Evolutionary conservation across 2,797 vertebrate species (phyloP), one percentile per base, ranked within the genome.

Genomic region (Phrynocephalus vlangalii): DNA sequence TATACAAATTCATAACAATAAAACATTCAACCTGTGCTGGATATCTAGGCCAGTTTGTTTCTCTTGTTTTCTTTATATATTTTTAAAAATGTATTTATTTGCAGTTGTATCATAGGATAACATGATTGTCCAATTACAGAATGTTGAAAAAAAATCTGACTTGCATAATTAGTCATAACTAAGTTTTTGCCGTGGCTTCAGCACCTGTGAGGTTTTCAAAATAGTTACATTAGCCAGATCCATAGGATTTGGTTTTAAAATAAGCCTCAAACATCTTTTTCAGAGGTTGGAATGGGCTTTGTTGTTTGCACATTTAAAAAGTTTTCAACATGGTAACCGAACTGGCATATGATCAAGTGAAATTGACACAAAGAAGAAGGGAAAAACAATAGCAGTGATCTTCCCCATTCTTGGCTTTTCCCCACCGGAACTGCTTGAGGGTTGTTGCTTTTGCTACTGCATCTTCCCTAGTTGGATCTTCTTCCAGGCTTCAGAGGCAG

Each of bases 391-490:
- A 92, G 91, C 91, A 86, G 91, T 92, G 90, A 92, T 79, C 89
- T 90, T 91, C 86, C 92, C 48, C 26, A 44, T 92, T 90, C 90
- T 92, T 93, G 85, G 87, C 52, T 91, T 91, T 90, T 90, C 90
- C 92, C 93, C 92, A 18, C 77, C 87, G 92, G 78, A 60, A 6
- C 0, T 3, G 88, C 86, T 82, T 5, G 48, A 88, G 20, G 67
- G 70, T 86, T 92, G 83, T 79, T 44, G 38, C 38, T 44, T 87
- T 75, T 2, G 10, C 94, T 97, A 97, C 71, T 97, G 97, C 97
- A 99, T 98, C 96, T 99, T 99, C 63, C 99, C 99, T 26, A 99
- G 97, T 94, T 99, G 99, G 95, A 99, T 98, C 97, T 99, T 99
- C 97, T 99, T 99, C 99, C 98, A 99, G 92, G 99, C 99, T 93